These are phyloP conservation scores for Myiopsitta monachus DNA, from an alignment of 2,113 vertebrate species.

Conservation along the genomic window DNA sequence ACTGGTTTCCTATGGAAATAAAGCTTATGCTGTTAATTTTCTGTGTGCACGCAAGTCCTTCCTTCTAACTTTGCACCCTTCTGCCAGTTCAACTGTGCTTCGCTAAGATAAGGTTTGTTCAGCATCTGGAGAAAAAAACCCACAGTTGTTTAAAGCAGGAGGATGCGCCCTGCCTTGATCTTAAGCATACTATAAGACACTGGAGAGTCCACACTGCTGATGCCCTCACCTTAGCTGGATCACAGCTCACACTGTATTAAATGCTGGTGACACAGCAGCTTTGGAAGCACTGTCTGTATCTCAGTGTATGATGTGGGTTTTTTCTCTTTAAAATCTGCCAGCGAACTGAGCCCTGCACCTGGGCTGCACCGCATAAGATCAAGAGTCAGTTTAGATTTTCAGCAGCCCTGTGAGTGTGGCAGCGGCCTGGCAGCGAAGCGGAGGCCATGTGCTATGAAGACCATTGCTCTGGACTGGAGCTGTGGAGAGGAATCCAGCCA, in stretches of 20 bases:
- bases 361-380: neutral
- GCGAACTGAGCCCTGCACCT: neutral
- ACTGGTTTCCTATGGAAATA: neutral
- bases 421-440: rapidly evolving
- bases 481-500: constrained; percentile 48
- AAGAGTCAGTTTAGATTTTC: neutral
- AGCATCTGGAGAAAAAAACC: neutral
- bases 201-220: neutral
- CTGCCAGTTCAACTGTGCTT: neutral
- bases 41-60: neutral
- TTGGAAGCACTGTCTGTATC: neutral
- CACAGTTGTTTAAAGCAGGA: neutral
- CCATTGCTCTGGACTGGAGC: constrained; percentile 52
- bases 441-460: constrained; percentile 24
- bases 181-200: neutral
- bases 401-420: neutral
- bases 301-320: neutral
- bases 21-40: neutral
- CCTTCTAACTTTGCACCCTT: neutral
- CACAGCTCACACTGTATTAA: neutral
- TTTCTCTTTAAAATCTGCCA: neutral
- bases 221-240: neutral
- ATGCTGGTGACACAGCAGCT: neutral
- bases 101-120: neutral
- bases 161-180: neutral